Evolutionary conservation across 2,888 invertebrate species (phyloP), one percentile per base, ranked within the genome.

Genomic region (Unio pictorum): DNA sequence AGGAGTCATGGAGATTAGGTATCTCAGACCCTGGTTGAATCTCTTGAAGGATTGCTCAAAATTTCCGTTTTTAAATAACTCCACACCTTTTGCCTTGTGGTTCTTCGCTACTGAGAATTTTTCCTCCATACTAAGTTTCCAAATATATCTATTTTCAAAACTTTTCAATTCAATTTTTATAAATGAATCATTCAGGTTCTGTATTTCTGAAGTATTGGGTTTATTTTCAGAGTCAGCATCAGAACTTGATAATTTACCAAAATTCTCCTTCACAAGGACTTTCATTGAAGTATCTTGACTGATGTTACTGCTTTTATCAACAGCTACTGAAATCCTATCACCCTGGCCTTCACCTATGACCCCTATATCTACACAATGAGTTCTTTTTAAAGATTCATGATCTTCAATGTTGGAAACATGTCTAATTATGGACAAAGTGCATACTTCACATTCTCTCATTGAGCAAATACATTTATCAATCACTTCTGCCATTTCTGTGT

Each of bases 21-120:
- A 92, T 89, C 95, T 95, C 34, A 95, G 91, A 2, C 94, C 93
- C 88, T 93, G 94, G 74, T 92, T 93, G 87, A 95, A 96, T 81
- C 93, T 92, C 74, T 92, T 90, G 81, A 95, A 95, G 0, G 95
- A 95, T 86, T 95, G 94, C 17, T 91, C 85, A 66, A 91, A 90
- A 66, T 93, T 92, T 74, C 92, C 92, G 1, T 91, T 86, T 85
- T 93, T 93, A 75, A 94, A 95, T 74, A 95, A 91, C 55, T 91
- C 88, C 0, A 94, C 93, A 4, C 94, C 89, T 61, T 83, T 68
- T 34, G 71, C 71, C 68, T 85, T 85, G 67, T 81, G 79, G 34
- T 71, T 58, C 17, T 66, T 61, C 0, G 82, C 83, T 20, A 71
- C 62, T n/a, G 75, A 67, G n/a, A 80, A 72, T 64, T 84, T 83